Base-by-base conservation (phyloP, 2,113 vertebrate species). In the Struthio camelus region DNA sequence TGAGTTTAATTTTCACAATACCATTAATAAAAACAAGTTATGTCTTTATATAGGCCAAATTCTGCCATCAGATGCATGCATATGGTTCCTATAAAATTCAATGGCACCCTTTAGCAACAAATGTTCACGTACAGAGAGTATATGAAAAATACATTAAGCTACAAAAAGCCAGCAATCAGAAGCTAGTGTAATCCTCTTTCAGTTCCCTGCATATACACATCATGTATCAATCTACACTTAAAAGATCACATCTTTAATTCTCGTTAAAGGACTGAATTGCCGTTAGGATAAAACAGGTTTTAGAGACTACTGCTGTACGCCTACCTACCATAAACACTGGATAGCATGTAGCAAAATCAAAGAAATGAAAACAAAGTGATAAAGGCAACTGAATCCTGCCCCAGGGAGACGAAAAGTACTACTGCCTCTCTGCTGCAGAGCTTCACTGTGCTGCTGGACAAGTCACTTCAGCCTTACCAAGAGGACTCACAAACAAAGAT, bases 101-200 rank as follows among this genome's bases (percentile, higher is more conserved):
- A 64, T 14, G 32, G 78, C 58, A 87, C 5, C 53, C 30, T 50
- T 95, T 11, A 94, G 58, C 50, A 85, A 58, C 6, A 36, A 72
- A 84, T 73, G 23, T 48, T 80, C 84, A 69, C 27, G 32, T 16
- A 75, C 53, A 76, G 1, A 85, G 66, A 73, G 34, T 38, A 54
- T 14, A 85, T 46, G 54, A 93, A 88, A 89, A 95, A 92, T 73
- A 91, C 71, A 93, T 93, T 58, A 94, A 80, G 46, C 50, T 93
- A 69, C 71, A 97, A 96, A 84, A 93, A 92, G 80, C 58, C 70
- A 20, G 70, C 84, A 94, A 92, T 89, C 95, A 95, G 89, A 87
- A 97, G 79, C n/a, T 54, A 59, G 30, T 12, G 36, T 32, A 93
- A 89, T 72, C 64, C 91, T 89, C 65, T 61, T 90, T 84, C 84